phyloP scores from a whole-genome alignment of 2,888 invertebrate species.

The Drosophila mercatorum region DNA sequence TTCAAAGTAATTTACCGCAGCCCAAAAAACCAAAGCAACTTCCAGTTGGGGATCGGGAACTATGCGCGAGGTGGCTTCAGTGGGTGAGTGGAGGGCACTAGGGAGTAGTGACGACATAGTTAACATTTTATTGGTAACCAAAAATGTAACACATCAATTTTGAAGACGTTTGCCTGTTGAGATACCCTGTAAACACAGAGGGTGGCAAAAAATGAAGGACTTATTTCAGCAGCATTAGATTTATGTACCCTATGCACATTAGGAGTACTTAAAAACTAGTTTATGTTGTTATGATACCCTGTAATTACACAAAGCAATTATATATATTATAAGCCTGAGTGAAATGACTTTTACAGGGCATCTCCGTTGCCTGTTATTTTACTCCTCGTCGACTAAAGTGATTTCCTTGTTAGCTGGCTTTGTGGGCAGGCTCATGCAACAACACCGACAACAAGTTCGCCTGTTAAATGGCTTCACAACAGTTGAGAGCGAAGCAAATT shows the following conservation, averaged over 20 bases:
- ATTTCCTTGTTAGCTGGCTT: conserved; percentile 69
- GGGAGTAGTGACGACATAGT: conserved; percentile 38
- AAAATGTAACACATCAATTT: conserved; percentile 74
- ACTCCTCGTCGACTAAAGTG: conserved; percentile 53
- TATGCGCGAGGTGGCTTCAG: neutral
- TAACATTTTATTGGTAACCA: conserved; percentile 78
- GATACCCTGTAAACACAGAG: neutral
- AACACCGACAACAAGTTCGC: neutral
- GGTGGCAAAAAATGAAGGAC: neutral
- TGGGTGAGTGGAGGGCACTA: neutral
- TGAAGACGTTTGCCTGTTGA: conserved; percentile 21
- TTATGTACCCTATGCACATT: neutral
- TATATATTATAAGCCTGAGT: neutral
- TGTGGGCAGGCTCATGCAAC: conserved; percentile 28
- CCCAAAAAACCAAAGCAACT: conserved; percentile 33
- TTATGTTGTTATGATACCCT: conserved; percentile 7
- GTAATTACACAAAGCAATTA: neutral
- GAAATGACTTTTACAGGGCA: neutral
- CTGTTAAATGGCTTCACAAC: conserved; percentile 31
- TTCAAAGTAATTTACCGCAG: conserved; percentile 78
- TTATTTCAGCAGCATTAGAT: neutral
- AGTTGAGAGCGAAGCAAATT: conserved; percentile 39
- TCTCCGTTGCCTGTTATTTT: neutral
- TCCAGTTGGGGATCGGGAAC: neutral
- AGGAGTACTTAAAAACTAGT: too few relatives aligned